Conservation (phyloP, 2,113 vertebrate genomes). For the Scomber colias region DNA sequence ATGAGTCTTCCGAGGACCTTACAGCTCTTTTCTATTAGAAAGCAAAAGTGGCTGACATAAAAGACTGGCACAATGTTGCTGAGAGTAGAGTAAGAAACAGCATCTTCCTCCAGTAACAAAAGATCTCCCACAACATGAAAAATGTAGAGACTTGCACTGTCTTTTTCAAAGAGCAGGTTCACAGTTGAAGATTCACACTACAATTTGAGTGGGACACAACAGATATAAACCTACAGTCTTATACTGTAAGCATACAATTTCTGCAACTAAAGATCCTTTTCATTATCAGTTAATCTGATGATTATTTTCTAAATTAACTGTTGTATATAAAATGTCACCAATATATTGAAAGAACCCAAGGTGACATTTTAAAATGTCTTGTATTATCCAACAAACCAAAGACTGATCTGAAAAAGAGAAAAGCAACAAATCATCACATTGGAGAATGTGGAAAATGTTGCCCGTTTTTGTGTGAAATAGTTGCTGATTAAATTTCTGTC, state of each 20-base stretch:
- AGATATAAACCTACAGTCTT: too few relatives aligned
- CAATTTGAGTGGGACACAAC: too few relatives aligned
- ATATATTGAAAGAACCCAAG: too few relatives aligned
- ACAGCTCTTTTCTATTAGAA: constrained; percentile 16
- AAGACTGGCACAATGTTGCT: not conserved
- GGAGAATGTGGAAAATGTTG: not conserved
- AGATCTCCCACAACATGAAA: not conserved
- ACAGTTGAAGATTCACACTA: not conserved
- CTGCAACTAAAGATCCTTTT: not conserved
- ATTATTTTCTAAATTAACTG: too few relatives aligned
- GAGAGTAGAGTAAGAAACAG: not conserved
- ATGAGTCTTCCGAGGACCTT: not conserved
- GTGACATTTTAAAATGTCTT: constrained; percentile 3
- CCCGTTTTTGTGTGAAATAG: not conserved
- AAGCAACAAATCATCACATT: not conserved
- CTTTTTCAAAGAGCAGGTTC: not conserved
- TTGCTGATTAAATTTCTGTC: not conserved
- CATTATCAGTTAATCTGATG: too few relatives aligned
- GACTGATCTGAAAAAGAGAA: not conserved
- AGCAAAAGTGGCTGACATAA: constrained; percentile 21
- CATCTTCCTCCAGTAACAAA: not conserved
- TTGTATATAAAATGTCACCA: too few relatives aligned
- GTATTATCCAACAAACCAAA: not conserved
- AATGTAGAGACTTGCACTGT: constrained; percentile 1
- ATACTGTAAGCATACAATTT: too few relatives aligned